phyloP scores from a whole-genome alignment of 1,140 invertebrate species.

The Mactra quadrangularis region DNA sequence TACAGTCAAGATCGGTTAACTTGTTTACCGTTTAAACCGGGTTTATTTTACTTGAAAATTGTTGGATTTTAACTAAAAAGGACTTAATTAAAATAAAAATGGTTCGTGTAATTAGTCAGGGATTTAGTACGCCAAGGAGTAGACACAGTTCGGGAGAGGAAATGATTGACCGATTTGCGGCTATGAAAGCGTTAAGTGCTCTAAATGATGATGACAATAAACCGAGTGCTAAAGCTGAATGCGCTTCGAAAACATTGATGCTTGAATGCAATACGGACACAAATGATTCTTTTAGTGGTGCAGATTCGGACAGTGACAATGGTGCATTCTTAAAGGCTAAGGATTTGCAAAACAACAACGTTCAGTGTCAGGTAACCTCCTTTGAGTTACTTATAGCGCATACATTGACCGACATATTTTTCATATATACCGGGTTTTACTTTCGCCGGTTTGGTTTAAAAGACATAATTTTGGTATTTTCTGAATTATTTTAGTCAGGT shows the following conservation, averaged over 20 bases:
- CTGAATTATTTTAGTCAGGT: too few species aligned
- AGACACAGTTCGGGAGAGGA: constrained; percentile 73
- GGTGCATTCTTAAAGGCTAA: constrained; percentile 3
- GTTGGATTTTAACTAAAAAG: background rate
- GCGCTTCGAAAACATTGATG: constrained; percentile 10
- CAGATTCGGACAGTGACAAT: constrained; percentile 46
- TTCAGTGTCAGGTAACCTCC: constrained; percentile 32
- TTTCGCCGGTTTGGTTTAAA: background rate
- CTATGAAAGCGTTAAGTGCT: constrained; percentile 60
- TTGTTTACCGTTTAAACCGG: background rate
- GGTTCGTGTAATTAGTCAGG: constrained; percentile 73
- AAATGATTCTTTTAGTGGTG: constrained; percentile 57
- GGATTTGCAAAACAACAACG: constrained; percentile 36
- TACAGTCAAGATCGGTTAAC: constrained; percentile 28
- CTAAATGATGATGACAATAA: constrained; percentile 40
- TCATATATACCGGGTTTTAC: background rate
- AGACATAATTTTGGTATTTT: too few species aligned
- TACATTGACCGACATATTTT: constrained; percentile 62
- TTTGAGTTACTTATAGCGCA: constrained; percentile 29
- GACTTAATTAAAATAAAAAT: constrained; percentile 54
- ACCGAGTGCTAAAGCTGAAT: background rate
- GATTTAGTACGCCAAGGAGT: constrained; percentile 71
- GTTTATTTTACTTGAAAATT: background rate
- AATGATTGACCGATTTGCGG: constrained; percentile 68
- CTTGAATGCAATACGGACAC: constrained; percentile 59